phyloP scores from a whole-genome alignment of 2,888 invertebrate species.

The Heteropelma amictum region DNA sequence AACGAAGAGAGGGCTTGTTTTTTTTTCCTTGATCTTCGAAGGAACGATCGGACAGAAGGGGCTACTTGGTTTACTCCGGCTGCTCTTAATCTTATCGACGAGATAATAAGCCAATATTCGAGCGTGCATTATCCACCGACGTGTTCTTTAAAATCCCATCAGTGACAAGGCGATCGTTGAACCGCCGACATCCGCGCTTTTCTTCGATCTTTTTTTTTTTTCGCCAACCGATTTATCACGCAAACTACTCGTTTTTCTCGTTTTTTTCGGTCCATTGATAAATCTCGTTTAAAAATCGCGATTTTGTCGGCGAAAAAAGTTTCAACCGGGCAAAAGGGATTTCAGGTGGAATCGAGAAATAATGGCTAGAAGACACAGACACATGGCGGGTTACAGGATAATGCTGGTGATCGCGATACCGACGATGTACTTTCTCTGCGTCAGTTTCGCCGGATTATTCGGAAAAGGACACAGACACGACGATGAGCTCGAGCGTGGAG shows the following conservation, averaged over 20 bases:
- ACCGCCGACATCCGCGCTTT: constrained; percentile 12
- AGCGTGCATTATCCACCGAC: constrained; percentile 46
- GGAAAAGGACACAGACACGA: constrained; percentile 49
- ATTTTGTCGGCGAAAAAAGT: not conserved
- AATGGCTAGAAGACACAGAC: constrained; percentile 70
- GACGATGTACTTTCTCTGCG: constrained; percentile 67
- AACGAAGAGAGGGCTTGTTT: too few species aligned
- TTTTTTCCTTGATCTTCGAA: constrained; percentile 6
- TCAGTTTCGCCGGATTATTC: constrained; percentile 61
- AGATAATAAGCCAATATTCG: constrained; percentile 58
- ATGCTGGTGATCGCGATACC: constrained; percentile 70
- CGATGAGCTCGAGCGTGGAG: constrained; percentile 11
- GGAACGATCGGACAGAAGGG: constrained; percentile 13
- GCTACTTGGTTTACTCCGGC: constrained; percentile 44
- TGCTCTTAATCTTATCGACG: constrained; percentile 57
- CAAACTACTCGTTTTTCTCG: not conserved
- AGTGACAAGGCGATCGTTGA: constrained; percentile 49
- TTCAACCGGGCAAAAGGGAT: not conserved
- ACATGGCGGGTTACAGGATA: constrained; percentile 69
- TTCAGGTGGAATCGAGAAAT: constrained; percentile 1
- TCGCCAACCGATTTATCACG: too few species aligned
- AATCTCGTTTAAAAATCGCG: not conserved
- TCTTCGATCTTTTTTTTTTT: not conserved
- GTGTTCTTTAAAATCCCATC: constrained; percentile 47
- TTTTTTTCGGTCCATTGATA: not conserved